Conservation (phyloP, 2,113 vertebrate species). For the Columbina picui region DNA sequence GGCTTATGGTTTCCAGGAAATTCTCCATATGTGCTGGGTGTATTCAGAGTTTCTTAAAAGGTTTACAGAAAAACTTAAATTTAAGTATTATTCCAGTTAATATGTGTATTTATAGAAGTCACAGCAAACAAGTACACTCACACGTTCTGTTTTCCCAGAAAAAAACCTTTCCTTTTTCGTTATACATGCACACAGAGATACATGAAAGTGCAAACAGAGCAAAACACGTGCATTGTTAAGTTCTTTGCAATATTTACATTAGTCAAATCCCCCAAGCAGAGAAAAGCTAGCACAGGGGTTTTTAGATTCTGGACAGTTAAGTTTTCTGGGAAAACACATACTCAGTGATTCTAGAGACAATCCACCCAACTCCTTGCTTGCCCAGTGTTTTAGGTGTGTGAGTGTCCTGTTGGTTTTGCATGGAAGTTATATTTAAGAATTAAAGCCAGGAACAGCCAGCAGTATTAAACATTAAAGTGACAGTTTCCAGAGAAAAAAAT, state of each 20-base stretch:
- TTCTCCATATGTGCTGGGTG: neutral
- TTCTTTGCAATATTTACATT: conserved; percentile 3
- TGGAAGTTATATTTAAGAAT: neutral
- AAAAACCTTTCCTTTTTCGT: neutral
- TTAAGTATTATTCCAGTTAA: conserved; percentile 11
- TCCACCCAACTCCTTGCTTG: neutral
- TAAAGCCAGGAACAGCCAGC: neutral
- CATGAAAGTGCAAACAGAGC: neutral
- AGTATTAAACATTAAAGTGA: neutral
- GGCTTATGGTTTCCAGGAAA: neutral
- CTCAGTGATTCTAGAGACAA: neutral
- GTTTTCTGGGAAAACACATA: neutral
- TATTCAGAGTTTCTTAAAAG: neutral
- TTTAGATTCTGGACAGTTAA: neutral
- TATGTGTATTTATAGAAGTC: neutral
- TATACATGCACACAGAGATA: neutral
- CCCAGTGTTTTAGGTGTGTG: neutral
- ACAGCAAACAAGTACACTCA: neutral
- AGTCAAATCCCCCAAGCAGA: neutral
- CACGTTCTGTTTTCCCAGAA: neutral
- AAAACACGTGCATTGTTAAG: neutral
- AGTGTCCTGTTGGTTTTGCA: neutral
- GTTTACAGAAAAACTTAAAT: neutral
- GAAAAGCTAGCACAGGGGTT: neutral
- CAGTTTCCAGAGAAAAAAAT: neutral